Base-by-base conservation (phyloP, 92 coral and sea anemone species). In the Plumapathes pennacea region DNA sequence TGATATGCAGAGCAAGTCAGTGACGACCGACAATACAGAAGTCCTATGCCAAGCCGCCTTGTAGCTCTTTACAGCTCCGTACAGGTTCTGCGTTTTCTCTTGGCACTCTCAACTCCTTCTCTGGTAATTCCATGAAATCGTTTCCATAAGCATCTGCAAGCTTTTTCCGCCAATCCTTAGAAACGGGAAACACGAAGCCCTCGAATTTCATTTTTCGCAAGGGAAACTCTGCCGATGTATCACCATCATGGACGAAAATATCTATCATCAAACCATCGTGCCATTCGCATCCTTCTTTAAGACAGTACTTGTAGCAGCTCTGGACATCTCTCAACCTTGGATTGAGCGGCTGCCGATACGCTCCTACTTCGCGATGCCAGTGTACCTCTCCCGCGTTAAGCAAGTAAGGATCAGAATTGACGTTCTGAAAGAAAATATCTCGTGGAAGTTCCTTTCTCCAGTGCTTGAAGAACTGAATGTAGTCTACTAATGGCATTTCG, bases 181-280 rank as follows among this genome's bases (percentile, higher is more conserved):
- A 83, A 11, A 82, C 83, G 3, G 78, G 78, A 25, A 82, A 61
- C n/a, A 32, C 45, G 51, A 82, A 82, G 5, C 89, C 89, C 47
- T 82, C 89, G 31, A 82, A 82, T 23, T 57, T 40, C 83, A 82
- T 67, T 10, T 69, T 39, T 21, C 44, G 38, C 8, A 75, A 42
- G 3, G 89, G 89, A 46, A 69, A 48, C 1, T 62, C 62, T n/a
- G 46, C 67, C 6, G 19, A 20, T 12, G 15, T 32, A 5, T 57
- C 38, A 32, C 60, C 69, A 2, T 74, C 79, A 25, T 54, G 59
- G 9, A 74, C 76, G 19, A 82, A 75, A 20, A 82, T 53, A 32
- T 82, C 89, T 3, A 82, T 42, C 83, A 75, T 69, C 4, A 82
- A 64, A 17, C 89, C 89, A 50, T 82, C 89, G 28, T 61, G 84